Percentiles rank a stretch among this genome's conserved stretches.
Evolutionary conservation across 1,140 invertebrate genomes (phyloP).

Genomic region (Drosophila lini): DNA sequence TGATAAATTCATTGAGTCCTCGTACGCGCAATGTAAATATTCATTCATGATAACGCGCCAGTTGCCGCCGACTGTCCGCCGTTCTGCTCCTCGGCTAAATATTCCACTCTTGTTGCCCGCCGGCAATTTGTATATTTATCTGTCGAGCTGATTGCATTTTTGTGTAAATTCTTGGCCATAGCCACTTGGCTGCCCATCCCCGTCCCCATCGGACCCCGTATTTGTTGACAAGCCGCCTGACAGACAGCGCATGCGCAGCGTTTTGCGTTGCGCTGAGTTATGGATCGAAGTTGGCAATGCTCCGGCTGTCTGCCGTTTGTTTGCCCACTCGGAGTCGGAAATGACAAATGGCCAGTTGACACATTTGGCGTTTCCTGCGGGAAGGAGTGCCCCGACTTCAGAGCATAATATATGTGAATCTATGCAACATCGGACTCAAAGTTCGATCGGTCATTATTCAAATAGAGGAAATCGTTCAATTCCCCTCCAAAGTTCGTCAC

Average conservation of each 20-base stretch:
- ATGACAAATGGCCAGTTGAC: constrained; percentile 67
- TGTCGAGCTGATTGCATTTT: constrained; percentile 66
- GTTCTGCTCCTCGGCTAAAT: constrained; percentile 3
- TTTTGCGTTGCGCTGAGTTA: constrained; percentile 29
- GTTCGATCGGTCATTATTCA: constrained; percentile 1
- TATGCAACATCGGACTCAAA: too few species aligned
- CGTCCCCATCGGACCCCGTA: neutral
- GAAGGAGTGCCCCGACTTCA: neutral
- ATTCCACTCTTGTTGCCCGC: constrained; percentile 3
- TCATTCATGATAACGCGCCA: constrained; percentile 63
- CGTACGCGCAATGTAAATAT: constrained; percentile 58
- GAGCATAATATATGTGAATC: neutral
- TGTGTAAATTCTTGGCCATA: constrained; percentile 67
- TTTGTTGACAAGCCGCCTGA: constrained; percentile 23
- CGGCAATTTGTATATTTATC: constrained; percentile 64
- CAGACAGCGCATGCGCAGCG: constrained; percentile 42
- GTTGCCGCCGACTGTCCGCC: constrained; percentile 27
- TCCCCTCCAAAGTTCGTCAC: neutral
- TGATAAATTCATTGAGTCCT: constrained; percentile 65
- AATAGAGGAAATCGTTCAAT: neutral
- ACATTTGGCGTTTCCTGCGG: constrained; percentile 33
- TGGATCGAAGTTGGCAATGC: constrained; percentile 30
- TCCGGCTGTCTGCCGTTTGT: constrained; percentile 46
- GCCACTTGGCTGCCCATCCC: constrained; percentile 17
- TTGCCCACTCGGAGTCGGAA: constrained; percentile 51